These are phyloP conservation scores for Electrona antarctica DNA, from an alignment of 2,113 vertebrate species.

Conservation along the genomic window DNA sequence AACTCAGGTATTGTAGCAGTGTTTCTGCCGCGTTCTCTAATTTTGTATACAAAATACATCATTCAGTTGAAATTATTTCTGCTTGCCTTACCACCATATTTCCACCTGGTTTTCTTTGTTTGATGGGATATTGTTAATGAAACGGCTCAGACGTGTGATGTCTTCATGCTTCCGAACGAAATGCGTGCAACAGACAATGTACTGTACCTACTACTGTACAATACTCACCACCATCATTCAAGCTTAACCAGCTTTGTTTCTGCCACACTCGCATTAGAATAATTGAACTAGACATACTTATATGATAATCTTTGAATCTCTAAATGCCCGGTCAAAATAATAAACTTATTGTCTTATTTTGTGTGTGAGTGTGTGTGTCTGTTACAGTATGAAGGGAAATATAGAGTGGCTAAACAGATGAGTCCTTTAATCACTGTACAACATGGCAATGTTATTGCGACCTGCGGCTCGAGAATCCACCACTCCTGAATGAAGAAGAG, in stretches of 20 bases:
- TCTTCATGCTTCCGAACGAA: slow-evolving; percentile 18
- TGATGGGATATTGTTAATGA: not conserved
- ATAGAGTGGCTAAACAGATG: too few relatives aligned
- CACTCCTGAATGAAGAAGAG: too few relatives aligned
- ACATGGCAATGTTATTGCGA: too few relatives aligned
- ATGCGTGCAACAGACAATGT: slow-evolving; percentile 31
- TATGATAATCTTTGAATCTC: slow-evolving; percentile 25
- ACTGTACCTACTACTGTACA: slow-evolving; percentile 30
- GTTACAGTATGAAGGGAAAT: too few relatives aligned
- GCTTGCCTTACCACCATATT: not conserved
- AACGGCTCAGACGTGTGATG: not conserved
- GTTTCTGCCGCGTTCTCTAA: slow-evolving; percentile 38
- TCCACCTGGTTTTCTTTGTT: not conserved
- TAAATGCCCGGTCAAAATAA: slow-evolving; percentile 58
- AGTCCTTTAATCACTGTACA: too few relatives aligned
- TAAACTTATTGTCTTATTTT: slow-evolving; percentile 16
- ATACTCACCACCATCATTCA: slow-evolving; percentile 29
- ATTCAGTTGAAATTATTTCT: slow-evolving; percentile 5
- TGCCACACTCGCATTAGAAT: slow-evolving; percentile 26
- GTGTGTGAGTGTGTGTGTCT: not conserved
- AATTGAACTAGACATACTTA: slow-evolving; percentile 42
- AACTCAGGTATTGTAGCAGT: slow-evolving; percentile 66
- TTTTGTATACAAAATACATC: slow-evolving; percentile 43
- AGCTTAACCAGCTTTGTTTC: slow-evolving; percentile 25
- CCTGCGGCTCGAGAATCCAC: too few relatives aligned